Evolutionary conservation across 2,888 invertebrate genomes (phyloP), one percentile per base, ranked within the genome.

Genomic region (Oxycera nigricornis): DNA sequence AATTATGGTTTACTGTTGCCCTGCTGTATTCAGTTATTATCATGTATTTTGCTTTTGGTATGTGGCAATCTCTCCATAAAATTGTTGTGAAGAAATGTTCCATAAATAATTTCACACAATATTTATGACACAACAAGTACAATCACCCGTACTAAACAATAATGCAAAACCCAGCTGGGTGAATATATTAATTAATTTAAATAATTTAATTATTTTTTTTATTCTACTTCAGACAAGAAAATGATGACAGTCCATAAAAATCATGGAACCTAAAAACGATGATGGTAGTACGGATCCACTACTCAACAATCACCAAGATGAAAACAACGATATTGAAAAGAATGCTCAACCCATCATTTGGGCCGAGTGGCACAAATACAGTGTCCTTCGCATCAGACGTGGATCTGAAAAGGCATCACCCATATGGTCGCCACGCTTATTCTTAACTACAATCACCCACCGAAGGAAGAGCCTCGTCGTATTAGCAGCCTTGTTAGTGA

Each of bases 401-500:
- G 70, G 20, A 46, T 61, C 39, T 72, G 75, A 75, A 17, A 61
- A 28, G n/a, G 9, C 68, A 31, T n/a, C 73, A 11, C 26, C 24
- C 20, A 55, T 22, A 22, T 1, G 20, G 3, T 30, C 52, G 9
- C 22, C 39, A 1, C 0, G 22, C 2, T 20, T 22, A 22, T 39
- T 14, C 9, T 28, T 59, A 3, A n/a, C 2, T 1, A 30, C 28
- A 26, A 22, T 65, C 20, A 35, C 31, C 22, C n/a, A 52, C 22
- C 76, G 76, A 28, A 78, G 75, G 46, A 78, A 77, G 75, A 75
- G 77, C 6, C 9, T 75, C 11, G 26, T 78, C 30, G 17, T 74
- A 20, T n/a, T 78, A 9, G 17, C 81, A 70, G 77, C 79, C 17
- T 62, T 81, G 28, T 30, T 79, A 30, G 70, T 83, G 6, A 74